Percentiles rank a stretch among this genome's conserved stretches.
These are phyloP conservation scores for Hyaena hyaena DNA, from an alignment of 2,113 vertebrate species.

Conservation along the genomic window DNA sequence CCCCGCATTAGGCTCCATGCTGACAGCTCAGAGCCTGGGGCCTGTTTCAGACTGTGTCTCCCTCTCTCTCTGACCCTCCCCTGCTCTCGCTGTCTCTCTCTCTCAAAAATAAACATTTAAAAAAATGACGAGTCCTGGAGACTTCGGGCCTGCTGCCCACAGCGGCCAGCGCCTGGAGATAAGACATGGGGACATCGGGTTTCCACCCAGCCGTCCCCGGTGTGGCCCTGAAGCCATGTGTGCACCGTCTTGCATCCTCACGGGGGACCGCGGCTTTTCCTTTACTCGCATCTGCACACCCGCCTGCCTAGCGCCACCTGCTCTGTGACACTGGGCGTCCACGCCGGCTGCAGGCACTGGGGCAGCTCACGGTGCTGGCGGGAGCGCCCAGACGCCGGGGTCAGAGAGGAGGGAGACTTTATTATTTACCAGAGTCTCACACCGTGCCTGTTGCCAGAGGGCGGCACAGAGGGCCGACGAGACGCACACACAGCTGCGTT, in stretches of 20 bases:
- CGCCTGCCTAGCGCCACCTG: not conserved
- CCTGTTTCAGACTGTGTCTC: no score
- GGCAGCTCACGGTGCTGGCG: no score
- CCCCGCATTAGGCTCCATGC: no score
- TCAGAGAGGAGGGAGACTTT: no score
- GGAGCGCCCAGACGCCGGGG: no score
- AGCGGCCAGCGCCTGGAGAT: accelerated
- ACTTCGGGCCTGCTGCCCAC: not conserved
- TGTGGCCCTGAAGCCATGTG: accelerated
- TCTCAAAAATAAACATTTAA: no score
- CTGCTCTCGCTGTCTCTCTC: no score
- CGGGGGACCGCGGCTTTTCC: not conserved
- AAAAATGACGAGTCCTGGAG: not conserved
- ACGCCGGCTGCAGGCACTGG: no score
- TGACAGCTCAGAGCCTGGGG: no score
- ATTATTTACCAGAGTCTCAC: not conserved
- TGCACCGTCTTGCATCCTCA: not conserved
- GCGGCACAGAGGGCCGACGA: not conserved
- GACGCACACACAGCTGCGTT: not conserved
- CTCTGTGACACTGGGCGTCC: not conserved
- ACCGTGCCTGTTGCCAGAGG: not conserved
- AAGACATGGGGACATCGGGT: not conserved
- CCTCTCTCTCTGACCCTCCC: no score
- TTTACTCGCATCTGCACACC: not conserved
- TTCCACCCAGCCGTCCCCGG: not conserved